Conservation (phyloP, 1,140 invertebrate genomes). For the Rhyacophila brunnea region DNA sequence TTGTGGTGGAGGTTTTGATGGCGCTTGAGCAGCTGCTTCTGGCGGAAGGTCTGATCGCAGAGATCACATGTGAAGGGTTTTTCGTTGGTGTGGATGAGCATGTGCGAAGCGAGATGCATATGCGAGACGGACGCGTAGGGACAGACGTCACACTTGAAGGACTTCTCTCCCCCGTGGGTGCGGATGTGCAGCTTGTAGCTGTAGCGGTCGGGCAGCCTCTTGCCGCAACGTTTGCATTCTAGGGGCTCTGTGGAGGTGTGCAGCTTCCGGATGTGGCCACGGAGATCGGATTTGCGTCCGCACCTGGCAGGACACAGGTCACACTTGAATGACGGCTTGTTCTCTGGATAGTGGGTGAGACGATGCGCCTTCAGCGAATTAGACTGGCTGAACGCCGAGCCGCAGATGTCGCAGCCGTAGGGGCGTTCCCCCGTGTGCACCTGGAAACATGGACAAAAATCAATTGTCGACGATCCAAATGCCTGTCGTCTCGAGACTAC, state of each 20-base stretch:
- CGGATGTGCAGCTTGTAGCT: constrained; percentile 60
- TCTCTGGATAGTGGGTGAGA: constrained; percentile 83
- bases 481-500: not conserved
- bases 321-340: constrained; percentile 90
- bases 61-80: constrained; percentile 78
- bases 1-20: constrained; percentile 90
- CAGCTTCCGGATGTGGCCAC: constrained; percentile 89
- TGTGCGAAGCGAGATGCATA: constrained; percentile 85
- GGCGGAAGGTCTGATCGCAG: constrained; percentile 72
- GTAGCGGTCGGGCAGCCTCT: constrained; percentile 80
- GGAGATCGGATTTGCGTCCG: constrained; percentile 89
- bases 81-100: constrained; percentile 87
- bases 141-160: constrained; percentile 87
- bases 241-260: constrained; percentile 85
- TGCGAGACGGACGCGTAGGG: constrained; percentile 87
- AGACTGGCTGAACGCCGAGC: constrained; percentile 85
- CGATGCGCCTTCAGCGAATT: constrained; percentile 89
- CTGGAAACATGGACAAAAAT: constrained; percentile 10
- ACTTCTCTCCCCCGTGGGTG: constrained; percentile 91
- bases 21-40: constrained; percentile 83
- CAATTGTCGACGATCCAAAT: not conserved
- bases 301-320: constrained; percentile 89
- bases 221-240: constrained; percentile 84
- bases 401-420: constrained; percentile 86
- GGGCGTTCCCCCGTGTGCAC: constrained; percentile 81